Evolutionary conservation across 2,888 invertebrate genomes (phyloP).

Genomic region (Philhelius pedissequus): DNA sequence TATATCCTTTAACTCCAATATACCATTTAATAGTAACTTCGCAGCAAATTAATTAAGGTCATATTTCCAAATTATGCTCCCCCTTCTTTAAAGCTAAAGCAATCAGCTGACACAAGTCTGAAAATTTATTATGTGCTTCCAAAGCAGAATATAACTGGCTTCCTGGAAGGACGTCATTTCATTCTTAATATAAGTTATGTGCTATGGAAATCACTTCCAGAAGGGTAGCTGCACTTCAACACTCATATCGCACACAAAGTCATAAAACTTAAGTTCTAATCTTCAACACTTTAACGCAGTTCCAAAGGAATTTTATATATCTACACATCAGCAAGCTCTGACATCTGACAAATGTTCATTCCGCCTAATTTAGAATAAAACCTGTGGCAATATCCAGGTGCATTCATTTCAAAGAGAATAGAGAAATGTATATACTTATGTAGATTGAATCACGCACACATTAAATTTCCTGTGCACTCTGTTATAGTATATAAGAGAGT

Average conservation of each 20-base stretch:
- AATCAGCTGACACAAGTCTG: not conserved
- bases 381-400: slow-evolving; percentile 10
- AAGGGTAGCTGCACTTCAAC: slow-evolving; percentile 8
- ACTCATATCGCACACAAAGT: not conserved
- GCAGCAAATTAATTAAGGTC: no score
- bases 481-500: no score
- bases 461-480: not conserved
- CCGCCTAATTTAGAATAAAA: slow-evolving; percentile 44
- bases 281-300: slow-evolving; percentile 32
- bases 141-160: not conserved
- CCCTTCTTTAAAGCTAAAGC: not conserved
- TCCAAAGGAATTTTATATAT: slow-evolving; percentile 29
- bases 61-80: no score
- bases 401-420: not conserved
- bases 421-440: not conserved
- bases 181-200: not conserved
- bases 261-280: slow-evolving; percentile 29
- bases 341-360: slow-evolving; percentile 58
- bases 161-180: not conserved
- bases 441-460: not conserved
- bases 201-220: slow-evolving; percentile 23
- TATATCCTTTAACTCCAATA: no score
- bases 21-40: no score
- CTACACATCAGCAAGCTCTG: slow-evolving; percentile 25
- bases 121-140: not conserved